A percentile compares a stretch with the other conserved stretches of the same genome.
Conservation (phyloP, 2,888 invertebrate species). For the Halocaridina rubra region DNA sequence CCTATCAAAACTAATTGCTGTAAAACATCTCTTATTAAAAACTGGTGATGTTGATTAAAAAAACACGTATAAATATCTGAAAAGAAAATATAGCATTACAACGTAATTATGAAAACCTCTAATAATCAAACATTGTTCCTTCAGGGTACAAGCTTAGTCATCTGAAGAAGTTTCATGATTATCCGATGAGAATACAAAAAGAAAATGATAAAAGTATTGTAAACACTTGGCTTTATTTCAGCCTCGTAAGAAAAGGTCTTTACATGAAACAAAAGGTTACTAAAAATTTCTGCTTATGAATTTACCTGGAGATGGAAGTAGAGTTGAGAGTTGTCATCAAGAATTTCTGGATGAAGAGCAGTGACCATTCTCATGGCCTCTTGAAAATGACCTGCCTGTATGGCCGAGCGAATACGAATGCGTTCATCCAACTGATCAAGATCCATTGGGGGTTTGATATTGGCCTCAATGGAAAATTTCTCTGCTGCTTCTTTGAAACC, state of each 20-base stretch:
- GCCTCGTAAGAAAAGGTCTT: background rate
- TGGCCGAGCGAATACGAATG: conserved; percentile 86
- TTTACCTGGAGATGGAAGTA: conserved; percentile 92
- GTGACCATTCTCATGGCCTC: conserved; percentile 95
- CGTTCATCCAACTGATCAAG: conserved; percentile 89
- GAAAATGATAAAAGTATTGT: too few species aligned
- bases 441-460: conserved; percentile 82
- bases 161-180: too few species aligned
- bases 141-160: too few species aligned
- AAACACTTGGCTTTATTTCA: too few species aligned
- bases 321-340: conserved; percentile 94
- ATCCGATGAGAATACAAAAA: too few species aligned
- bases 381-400: conserved; percentile 91
- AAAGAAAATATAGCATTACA: too few species aligned
- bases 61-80: too few species aligned
- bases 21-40: too few species aligned
- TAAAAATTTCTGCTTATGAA: conserved; percentile 64
- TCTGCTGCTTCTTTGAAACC: conserved; percentile 93
- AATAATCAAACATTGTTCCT: too few species aligned
- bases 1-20: too few species aligned
- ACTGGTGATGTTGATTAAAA: too few species aligned
- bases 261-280: conserved; percentile 67
- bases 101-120: too few species aligned
- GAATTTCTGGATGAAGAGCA: conserved; percentile 90
- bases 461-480: conserved; percentile 95